A percentile compares a stretch with the other conserved stretches of the same genome.
These are phyloP conservation scores for Orestias chungarensis DNA, from an alignment of 2,797 vertebrate genomes.

Conservation along the genomic window DNA sequence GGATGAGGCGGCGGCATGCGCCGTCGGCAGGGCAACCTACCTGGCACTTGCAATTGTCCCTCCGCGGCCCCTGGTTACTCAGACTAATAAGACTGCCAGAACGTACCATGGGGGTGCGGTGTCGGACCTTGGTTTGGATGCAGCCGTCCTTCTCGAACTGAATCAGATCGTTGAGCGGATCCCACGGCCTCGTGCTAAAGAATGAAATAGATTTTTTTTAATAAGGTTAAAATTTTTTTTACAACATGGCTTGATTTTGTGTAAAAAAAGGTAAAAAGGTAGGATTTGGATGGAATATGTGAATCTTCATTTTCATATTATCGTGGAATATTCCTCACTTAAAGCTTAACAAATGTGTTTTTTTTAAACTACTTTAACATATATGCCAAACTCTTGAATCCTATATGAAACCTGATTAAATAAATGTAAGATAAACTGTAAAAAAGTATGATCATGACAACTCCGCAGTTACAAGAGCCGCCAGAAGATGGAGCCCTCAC, in stretches of 20 bases:
- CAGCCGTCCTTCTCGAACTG: slow-evolving; percentile 97
- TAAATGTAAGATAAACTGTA: not conserved
- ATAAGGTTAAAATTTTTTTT: too few species aligned
- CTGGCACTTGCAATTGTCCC: slow-evolving; percentile 81
- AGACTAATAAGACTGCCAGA: slow-evolving; percentile 86
- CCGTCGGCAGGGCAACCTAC: slow-evolving; percentile 68
- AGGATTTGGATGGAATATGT: too few species aligned
- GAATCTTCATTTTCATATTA: too few species aligned
- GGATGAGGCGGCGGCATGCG: slow-evolving; percentile 56
- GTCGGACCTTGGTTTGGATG: slow-evolving; percentile 97
- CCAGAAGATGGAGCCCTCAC: slow-evolving; percentile 44
- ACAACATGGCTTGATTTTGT: too few species aligned
- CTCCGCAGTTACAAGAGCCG: not conserved
- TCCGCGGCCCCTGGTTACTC: slow-evolving; percentile 80
- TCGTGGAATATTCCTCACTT: too few species aligned
- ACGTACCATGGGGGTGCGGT: slow-evolving; percentile 98
- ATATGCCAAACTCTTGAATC: too few species aligned
- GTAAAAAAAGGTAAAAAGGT: too few species aligned
- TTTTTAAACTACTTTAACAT: not conserved
- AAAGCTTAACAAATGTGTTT: too few species aligned
- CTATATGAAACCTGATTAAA: too few species aligned
- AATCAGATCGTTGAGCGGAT: slow-evolving; percentile 97
- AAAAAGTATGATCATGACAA: not conserved
- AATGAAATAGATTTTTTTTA: too few species aligned
- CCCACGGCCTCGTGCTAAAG: slow-evolving; percentile 95